These are phyloP conservation scores for Ariopsis seemanni DNA, from an alignment of 2,113 vertebrate species.

Conservation along the genomic window DNA sequence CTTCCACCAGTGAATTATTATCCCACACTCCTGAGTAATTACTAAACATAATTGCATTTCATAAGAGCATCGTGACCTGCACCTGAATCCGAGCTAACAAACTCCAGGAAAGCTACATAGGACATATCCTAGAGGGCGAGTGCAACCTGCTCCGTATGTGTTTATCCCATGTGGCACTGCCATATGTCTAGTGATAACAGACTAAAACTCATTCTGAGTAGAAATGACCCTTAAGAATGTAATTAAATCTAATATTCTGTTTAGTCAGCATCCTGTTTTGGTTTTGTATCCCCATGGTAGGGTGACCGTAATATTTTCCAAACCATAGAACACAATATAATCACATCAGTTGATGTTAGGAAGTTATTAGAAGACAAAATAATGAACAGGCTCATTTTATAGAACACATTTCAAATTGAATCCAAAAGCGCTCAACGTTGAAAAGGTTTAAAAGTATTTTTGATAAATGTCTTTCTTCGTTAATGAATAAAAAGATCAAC, in stretches of 20 bases:
- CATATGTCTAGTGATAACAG: neutral
- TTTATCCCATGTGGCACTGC: neutral
- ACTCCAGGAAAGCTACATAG: neutral
- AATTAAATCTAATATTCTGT: neutral
- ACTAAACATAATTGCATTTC: slow-evolving; percentile 11
- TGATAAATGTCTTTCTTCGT: neutral
- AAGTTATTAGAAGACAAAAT: neutral
- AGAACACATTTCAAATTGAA: neutral
- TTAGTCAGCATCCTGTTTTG: neutral
- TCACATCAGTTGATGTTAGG: neutral
- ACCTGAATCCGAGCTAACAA: neutral
- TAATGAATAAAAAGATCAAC: neutral
- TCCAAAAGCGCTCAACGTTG: neutral
- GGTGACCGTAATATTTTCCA: neutral
- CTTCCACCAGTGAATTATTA: neutral
- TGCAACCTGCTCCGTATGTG: neutral
- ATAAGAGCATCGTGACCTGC: neutral
- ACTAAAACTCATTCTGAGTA: neutral
- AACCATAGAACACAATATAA: neutral
- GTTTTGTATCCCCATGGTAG: neutral
- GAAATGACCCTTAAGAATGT: neutral
- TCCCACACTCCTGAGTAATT: slow-evolving; percentile 3
- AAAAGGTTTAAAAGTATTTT: neutral
- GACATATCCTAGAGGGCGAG: neutral
- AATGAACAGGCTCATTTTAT: neutral